A percentile compares a stretch with the other conserved stretches of the same genome.
These are phyloP conservation scores for Palythoa heliodiscus DNA, from an alignment of 92 coral and sea anemone genomes.

Conservation along the genomic window DNA sequence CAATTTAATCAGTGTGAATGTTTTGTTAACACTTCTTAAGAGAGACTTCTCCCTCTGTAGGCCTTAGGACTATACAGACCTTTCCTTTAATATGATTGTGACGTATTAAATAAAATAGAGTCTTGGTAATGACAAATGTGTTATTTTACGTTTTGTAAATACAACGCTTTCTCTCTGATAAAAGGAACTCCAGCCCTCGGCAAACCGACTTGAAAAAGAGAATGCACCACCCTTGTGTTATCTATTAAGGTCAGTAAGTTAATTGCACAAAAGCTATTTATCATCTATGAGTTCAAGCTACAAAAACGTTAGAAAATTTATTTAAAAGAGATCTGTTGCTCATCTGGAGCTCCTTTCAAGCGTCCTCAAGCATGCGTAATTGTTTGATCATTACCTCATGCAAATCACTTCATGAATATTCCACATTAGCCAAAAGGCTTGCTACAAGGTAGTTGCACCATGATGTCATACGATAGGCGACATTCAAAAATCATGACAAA, in stretches of 20 bases:
- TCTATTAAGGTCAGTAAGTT: neutral
- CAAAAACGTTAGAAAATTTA: neutral
- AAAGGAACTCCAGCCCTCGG: no score
- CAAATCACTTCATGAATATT: slow-evolving; percentile 10
- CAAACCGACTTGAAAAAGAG: no score
- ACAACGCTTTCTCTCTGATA: no score
- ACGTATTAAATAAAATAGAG: no score
- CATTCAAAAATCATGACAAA: neutral
- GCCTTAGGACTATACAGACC: neutral
- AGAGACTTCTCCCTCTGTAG: neutral
- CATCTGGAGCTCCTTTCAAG: neutral
- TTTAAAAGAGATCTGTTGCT: neutral
- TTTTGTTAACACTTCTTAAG: neutral
- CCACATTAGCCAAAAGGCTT: neutral
- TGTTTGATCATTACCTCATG: slow-evolving; percentile 16
- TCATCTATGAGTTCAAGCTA: neutral
- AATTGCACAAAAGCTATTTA: neutral
- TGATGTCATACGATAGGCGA: slow-evolving; percentile 4
- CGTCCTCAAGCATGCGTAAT: neutral
- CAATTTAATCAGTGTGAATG: neutral
- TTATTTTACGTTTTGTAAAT: no score
- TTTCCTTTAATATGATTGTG: neutral
- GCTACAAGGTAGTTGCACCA: neutral
- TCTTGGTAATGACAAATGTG: no score
- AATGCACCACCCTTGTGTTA: no score